Evolutionary conservation across 1,140 invertebrate species (phyloP).

Genomic region (Orius insidiosus): DNA sequence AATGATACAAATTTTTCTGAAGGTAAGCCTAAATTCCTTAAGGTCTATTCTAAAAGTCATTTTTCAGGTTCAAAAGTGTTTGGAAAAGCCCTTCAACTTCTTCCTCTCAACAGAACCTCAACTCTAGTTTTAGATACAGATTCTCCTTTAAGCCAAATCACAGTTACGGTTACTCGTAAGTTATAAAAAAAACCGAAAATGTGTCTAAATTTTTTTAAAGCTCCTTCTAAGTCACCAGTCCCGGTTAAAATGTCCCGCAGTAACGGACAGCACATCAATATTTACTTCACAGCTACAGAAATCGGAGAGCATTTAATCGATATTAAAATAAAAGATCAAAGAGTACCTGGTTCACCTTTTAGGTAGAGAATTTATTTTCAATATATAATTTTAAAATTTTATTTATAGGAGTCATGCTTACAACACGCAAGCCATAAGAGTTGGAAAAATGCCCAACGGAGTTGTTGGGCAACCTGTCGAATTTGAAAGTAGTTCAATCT

Average conservation of each 20-base stretch:
- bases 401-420: conserved; percentile 40
- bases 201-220: conserved; percentile 17
- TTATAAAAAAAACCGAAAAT: conserved; percentile 5
- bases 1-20: conserved; percentile 13
- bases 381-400: background rate
- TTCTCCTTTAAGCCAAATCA: conserved; percentile 28
- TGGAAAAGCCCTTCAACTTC: conserved; percentile 45
- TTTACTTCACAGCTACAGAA: conserved; percentile 40
- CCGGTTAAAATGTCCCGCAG: conserved; percentile 22
- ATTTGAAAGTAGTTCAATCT: conserved; percentile 68
- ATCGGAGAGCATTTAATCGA: conserved; percentile 55
- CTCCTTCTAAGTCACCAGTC: conserved; percentile 20
- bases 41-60: background rate
- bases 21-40: conserved; percentile 3
- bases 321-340: conserved; percentile 38
- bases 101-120: conserved; percentile 40
- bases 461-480: conserved; percentile 75
- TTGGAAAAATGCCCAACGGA: conserved; percentile 70
- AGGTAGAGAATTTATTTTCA: conserved; percentile 25
- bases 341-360: conserved; percentile 46
- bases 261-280: conserved; percentile 25
- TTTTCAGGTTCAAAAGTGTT: conserved; percentile 25
- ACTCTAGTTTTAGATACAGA: conserved; percentile 39
- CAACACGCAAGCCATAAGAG: conserved; percentile 63
- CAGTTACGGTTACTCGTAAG: conserved; percentile 34